Percentiles rank a stretch among this genome's conserved stretches.
These are phyloP conservation scores for Brachionus asplanchnoidis DNA, from an alignment of 1,140 invertebrate genomes.

Conservation along the genomic window DNA sequence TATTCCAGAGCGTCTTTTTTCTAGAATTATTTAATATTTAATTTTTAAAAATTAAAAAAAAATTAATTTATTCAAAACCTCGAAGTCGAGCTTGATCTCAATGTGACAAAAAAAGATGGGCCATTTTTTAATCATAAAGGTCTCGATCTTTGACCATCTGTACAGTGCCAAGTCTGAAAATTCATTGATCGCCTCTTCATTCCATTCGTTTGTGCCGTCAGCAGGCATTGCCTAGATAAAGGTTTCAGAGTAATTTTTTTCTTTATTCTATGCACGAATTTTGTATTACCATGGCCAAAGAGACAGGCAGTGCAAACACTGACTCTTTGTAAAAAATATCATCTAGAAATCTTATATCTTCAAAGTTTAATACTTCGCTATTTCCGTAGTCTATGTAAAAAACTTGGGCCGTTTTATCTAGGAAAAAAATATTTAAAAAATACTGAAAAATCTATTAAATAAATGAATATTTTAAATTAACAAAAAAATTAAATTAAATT, in stretches of 20 bases:
- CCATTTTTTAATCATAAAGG: background rate
- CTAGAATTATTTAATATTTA: background rate
- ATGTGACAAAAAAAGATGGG: constrained; percentile 8
- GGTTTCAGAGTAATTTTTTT: background rate
- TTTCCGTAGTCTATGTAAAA: constrained; percentile 23
- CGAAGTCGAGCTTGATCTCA: background rate
- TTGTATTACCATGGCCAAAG: background rate
- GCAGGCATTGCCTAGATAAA: background rate
- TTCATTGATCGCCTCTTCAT: background rate
- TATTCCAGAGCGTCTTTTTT: background rate
- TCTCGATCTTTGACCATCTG: background rate
- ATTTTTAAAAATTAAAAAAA: background rate
- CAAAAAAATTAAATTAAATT: too few relatives aligned
- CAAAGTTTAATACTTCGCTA: background rate
- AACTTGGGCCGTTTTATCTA: background rate
- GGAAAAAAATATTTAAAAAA: background rate
- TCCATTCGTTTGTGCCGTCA: background rate
- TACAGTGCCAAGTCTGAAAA: background rate
- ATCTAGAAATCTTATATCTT: background rate
- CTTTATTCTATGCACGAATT: background rate
- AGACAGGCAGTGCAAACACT: background rate
- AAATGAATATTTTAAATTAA: too few relatives aligned
- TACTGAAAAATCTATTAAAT: background rate
- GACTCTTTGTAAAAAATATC: constrained; percentile 14
- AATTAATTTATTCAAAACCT: background rate